A percentile compares a stretch with the other conserved stretches of the same genome.
Evolutionary conservation across 2,888 invertebrate species (phyloP).

Genomic region (Eumerus sabulonum): DNA sequence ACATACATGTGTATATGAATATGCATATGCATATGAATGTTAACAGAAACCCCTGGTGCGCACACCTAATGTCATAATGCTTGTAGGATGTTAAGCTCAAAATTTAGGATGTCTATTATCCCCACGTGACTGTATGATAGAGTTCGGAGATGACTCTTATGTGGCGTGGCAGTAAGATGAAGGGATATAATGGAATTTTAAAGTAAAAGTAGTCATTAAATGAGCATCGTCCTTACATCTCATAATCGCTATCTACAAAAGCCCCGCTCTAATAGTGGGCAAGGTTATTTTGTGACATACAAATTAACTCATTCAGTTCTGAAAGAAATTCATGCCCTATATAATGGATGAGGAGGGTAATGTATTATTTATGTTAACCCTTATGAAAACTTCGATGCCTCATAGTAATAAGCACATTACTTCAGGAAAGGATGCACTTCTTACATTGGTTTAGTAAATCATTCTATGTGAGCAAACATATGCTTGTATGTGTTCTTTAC

Average conservation of each 20-base stretch:
- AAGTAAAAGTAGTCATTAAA: constrained; percentile 66
- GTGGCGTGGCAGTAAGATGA: constrained; percentile 61
- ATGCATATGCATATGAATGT: too few species aligned
- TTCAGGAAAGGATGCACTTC: too few species aligned
- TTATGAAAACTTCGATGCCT: constrained; percentile 44
- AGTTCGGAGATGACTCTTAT: constrained; percentile 64
- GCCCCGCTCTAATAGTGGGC: constrained; percentile 35
- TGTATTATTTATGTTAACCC: constrained; percentile 43
- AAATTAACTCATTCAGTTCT: too few species aligned
- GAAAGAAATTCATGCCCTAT: constrained; percentile 17
- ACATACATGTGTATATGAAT: too few species aligned
- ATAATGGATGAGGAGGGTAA: constrained; percentile 35
- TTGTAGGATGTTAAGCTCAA: constrained; percentile 66
- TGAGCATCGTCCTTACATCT: constrained; percentile 42
- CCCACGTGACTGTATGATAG: constrained; percentile 65
- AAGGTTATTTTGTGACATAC: constrained; percentile 44
- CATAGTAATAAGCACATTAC: too few species aligned
- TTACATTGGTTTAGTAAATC: too few species aligned
- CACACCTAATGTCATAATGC: constrained; percentile 65
- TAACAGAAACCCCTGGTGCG: too few species aligned
- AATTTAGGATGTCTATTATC: constrained; percentile 68
- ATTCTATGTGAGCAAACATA: too few species aligned
- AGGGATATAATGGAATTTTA: constrained; percentile 67
- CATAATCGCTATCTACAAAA: constrained; percentile 36
- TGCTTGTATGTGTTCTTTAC: too few species aligned